phyloP scores from a whole-genome alignment of 2,888 invertebrate genomes.

The Torymus texanus region DNA sequence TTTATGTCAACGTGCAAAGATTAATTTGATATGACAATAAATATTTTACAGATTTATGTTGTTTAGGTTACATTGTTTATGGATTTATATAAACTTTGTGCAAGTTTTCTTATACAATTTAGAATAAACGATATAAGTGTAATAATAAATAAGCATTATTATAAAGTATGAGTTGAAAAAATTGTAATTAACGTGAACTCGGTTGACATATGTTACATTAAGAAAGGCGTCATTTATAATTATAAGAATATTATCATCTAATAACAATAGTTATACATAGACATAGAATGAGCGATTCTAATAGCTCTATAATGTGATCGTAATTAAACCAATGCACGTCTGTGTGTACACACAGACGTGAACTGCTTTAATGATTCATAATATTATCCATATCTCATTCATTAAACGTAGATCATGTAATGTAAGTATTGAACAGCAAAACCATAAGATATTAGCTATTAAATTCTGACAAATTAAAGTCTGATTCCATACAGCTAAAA shows the following conservation, averaged over 20 bases:
- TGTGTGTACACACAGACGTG: not conserved
- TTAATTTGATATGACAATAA: no score
- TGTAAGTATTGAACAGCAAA: not conserved
- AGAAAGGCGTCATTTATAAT: not conserved
- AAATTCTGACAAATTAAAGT: no score
- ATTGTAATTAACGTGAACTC: constrained; percentile 4
- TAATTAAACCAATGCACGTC: constrained; percentile 11
- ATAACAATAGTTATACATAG: constrained; percentile 25
- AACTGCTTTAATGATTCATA: constrained; percentile 5
- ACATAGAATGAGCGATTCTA: constrained; percentile 28
- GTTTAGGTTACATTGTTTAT: no score
- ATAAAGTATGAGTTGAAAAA: no score
- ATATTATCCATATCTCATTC: not conserved
- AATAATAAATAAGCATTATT: no score
- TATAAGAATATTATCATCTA: not conserved
- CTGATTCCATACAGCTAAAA: no score
- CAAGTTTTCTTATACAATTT: no score
- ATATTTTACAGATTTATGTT: no score
- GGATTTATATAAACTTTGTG: no score
- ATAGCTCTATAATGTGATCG: not conserved
- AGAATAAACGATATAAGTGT: no score
- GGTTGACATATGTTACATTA: not conserved
- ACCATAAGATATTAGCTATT: not conserved
- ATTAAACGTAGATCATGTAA: not conserved
- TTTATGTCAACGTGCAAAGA: no score